These are phyloP conservation scores for Phrynocephalus forsythii DNA, from an alignment of 2,797 vertebrate species.

Conservation along the genomic window DNA sequence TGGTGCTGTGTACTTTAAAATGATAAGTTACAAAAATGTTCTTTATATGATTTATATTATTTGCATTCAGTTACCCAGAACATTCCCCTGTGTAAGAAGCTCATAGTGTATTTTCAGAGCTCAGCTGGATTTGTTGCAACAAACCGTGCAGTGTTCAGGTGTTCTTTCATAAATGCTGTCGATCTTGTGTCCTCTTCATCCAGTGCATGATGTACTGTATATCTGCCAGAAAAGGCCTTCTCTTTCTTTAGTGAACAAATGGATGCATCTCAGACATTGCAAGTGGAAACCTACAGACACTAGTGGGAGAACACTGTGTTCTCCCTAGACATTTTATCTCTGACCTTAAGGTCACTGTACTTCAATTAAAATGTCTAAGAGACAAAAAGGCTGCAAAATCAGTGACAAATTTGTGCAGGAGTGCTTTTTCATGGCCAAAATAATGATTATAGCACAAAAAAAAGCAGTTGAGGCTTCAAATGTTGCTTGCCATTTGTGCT, in stretches of 20 bases:
- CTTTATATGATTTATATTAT: no score
- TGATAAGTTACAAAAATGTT: no score
- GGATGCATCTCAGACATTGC: background rate
- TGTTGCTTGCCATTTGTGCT: background rate
- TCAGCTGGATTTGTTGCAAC: background rate
- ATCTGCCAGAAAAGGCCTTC: background rate
- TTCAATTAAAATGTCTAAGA: background rate
- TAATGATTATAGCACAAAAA: background rate
- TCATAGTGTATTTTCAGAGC: no score
- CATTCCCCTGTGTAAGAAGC: no score
- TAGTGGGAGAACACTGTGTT: constrained; percentile 5
- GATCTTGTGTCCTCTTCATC: background rate
- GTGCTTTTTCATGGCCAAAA: background rate
- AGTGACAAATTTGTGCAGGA: constrained; percentile 2
- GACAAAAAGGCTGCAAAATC: background rate
- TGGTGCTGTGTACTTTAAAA: constrained; percentile 6
- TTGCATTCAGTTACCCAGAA: no score
- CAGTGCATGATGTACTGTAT: background rate
- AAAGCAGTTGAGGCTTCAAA: background rate
- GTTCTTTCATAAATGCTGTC: background rate
- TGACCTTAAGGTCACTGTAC: constrained; percentile 18
- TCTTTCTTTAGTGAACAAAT: background rate
- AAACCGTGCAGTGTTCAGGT: background rate
- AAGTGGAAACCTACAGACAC: constrained; percentile 24
- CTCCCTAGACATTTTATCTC: constrained; percentile 21